phyloP scores from a whole-genome alignment of 2,888 invertebrate species.

The Agonopterix subpropinquella region DNA sequence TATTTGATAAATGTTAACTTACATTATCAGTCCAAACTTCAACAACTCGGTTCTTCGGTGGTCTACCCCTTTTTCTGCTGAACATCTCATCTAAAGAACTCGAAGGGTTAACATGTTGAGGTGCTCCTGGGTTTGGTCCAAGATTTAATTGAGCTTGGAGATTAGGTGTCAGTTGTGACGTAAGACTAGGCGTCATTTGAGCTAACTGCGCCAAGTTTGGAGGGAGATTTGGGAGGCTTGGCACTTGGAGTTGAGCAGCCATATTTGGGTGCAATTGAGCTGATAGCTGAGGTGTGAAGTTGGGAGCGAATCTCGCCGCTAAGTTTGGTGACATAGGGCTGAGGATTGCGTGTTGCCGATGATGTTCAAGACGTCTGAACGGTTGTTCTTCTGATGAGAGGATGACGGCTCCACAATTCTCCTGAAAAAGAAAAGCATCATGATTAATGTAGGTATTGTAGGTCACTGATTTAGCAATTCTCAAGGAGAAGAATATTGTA shows the following conservation, averaged over 20 bases:
- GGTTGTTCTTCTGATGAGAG: conserved; percentile 84
- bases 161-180: conserved; percentile 59
- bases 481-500: background rate
- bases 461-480: too few species aligned
- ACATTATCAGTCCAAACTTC: conserved; percentile 92
- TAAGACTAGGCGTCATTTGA: conserved; percentile 63
- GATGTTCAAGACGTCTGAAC: conserved; percentile 88
- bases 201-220: conserved; percentile 65
- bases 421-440: conserved; percentile 56
- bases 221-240: conserved; percentile 52
- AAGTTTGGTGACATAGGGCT: conserved; percentile 77
- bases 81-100: conserved; percentile 94
- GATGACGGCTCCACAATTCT: conserved; percentile 87
- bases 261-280: conserved; percentile 68
- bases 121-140: conserved; percentile 50
- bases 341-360: conserved; percentile 87
- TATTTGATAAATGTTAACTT: conserved; percentile 24
- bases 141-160: conserved; percentile 61
- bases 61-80: conserved; percentile 93
- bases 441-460: background rate
- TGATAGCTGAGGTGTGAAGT: conserved; percentile 66
- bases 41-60: conserved; percentile 96
- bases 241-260: conserved; percentile 66
- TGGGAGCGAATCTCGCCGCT: conserved; percentile 74
- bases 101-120: conserved; percentile 67